These are phyloP conservation scores for Coenonympha arcania DNA, from an alignment of 2,888 invertebrate genomes.

Conservation along the genomic window DNA sequence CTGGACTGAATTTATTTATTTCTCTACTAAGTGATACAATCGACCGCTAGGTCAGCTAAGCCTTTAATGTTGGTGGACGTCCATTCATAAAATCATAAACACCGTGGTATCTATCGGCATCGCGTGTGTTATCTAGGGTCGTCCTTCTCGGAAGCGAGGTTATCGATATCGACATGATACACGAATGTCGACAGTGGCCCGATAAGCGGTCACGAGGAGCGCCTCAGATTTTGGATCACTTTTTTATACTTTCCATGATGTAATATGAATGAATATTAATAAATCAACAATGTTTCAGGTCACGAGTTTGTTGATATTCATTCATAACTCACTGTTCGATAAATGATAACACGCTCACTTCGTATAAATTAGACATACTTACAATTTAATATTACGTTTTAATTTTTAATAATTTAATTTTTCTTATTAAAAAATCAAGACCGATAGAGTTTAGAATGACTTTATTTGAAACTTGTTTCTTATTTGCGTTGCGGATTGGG, in stretches of 20 bases:
- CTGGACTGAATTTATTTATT: too few relatives aligned
- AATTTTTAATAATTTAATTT: too few relatives aligned
- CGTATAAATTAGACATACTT: background rate
- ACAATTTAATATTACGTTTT: too few relatives aligned
- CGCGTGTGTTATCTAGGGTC: constrained; percentile 27
- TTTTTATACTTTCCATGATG: background rate
- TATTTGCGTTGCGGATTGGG: too few relatives aligned
- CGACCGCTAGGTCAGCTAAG: too few relatives aligned
- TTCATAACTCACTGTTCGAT: background rate
- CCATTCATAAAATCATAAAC: constrained; percentile 22
- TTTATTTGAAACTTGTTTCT: too few relatives aligned
- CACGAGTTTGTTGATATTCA: background rate
- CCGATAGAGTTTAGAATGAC: too few relatives aligned
- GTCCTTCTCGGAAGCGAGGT: constrained; percentile 31
- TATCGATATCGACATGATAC: constrained; percentile 26
- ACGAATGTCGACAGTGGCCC: constrained; percentile 22
- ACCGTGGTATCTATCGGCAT: constrained; percentile 17
- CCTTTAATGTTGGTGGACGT: background rate
- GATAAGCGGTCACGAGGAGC: constrained; percentile 23
- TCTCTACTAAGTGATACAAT: too few relatives aligned
- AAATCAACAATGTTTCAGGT: background rate
- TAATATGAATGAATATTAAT: background rate
- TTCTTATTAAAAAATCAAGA: too few relatives aligned
- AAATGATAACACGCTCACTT: background rate
- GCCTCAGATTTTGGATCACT: constrained; percentile 14